Evolutionary conservation across 2,797 vertebrate species (phyloP), one percentile per base, ranked within the genome.

Genomic region (Coregonus ussuriensis): DNA sequence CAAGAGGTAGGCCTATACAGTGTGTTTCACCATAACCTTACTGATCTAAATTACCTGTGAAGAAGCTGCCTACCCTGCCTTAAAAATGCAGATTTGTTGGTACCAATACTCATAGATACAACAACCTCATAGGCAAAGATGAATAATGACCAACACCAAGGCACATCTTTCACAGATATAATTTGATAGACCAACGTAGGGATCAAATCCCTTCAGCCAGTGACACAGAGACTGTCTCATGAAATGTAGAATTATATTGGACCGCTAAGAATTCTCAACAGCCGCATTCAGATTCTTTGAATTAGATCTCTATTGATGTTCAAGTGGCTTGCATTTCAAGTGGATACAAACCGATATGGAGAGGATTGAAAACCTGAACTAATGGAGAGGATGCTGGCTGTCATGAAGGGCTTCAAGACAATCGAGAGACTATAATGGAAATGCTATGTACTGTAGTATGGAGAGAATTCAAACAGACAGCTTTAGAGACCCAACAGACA

Each of bases 391-490:
- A 63, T 21, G 9, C 59, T 21, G 21, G n/a, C 59, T 63, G n/a
- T 63, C 21, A 13, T 63, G 25, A 63, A 63, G 9, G 21, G 59
- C 21, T 63, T 63, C 21, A 16, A 54, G 52, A 56, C 52, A 54
- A 54, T 53, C 31, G 16, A 53, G 52, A 72, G 16, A 33, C 15
- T 33, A 16, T 72, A 53, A 74, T 73, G 66, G 37, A 62, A 79
- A 83, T 81, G 77, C 77, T 62, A 51, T 77, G 74, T 69, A 63
- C 66, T 74, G 79, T 86, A 80, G 85, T 81, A 47, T 70, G 79
- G 83, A 83, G 88, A 13, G 31, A 63, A 77, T 71, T 83, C 82
- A 82, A 84, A 82, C 74, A 74, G 33, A 74, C 72, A 15, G 29
- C 16, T 74, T 68, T 33, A 72, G 47, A 72, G 71, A 54, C 51